phyloP scores from a whole-genome alignment of 2,888 invertebrate genomes.

The Philhelius pedissequus region DNA sequence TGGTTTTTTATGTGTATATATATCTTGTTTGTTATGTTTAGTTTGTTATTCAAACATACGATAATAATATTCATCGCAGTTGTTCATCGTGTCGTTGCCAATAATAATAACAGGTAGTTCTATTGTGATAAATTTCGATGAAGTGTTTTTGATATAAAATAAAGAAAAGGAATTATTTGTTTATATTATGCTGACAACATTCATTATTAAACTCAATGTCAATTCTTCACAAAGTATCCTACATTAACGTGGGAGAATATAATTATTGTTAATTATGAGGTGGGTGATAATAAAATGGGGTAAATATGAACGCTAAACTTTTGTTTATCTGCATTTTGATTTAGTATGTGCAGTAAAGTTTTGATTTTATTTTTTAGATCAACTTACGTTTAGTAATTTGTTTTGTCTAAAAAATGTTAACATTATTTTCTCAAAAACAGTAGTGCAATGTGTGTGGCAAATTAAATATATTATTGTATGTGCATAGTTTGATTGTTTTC shows the following conservation, averaged over 20 bases:
- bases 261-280: slow-evolving; percentile 25
- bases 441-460: slow-evolving; percentile 47
- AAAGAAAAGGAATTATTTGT: slow-evolving; percentile 27
- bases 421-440: slow-evolving; percentile 18
- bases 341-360: slow-evolving; percentile 51
- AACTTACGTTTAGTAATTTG: slow-evolving; percentile 56
- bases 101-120: slow-evolving; percentile 53
- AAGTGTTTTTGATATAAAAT: slow-evolving; percentile 34
- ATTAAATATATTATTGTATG: slow-evolving; percentile 28
- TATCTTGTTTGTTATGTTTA: background rate
- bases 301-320: slow-evolving; percentile 23
- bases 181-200: slow-evolving; percentile 54
- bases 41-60: slow-evolving; percentile 47
- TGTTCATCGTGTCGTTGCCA: slow-evolving; percentile 59
- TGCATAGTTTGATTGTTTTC: slow-evolving; percentile 43
- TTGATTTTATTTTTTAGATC: slow-evolving; percentile 15
- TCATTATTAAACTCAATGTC: slow-evolving; percentile 45
- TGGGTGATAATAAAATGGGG: slow-evolving; percentile 15
- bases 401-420: slow-evolving; percentile 27
- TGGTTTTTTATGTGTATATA: background rate
- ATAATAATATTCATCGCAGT: slow-evolving; percentile 57
- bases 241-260: slow-evolving; percentile 38
- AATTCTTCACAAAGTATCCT: slow-evolving; percentile 51
- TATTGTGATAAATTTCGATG: slow-evolving; percentile 23
- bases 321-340: slow-evolving; percentile 55